Evolutionary conservation across 2,797 vertebrate genomes (phyloP).

Genomic region (Gorsachius magnificus): DNA sequence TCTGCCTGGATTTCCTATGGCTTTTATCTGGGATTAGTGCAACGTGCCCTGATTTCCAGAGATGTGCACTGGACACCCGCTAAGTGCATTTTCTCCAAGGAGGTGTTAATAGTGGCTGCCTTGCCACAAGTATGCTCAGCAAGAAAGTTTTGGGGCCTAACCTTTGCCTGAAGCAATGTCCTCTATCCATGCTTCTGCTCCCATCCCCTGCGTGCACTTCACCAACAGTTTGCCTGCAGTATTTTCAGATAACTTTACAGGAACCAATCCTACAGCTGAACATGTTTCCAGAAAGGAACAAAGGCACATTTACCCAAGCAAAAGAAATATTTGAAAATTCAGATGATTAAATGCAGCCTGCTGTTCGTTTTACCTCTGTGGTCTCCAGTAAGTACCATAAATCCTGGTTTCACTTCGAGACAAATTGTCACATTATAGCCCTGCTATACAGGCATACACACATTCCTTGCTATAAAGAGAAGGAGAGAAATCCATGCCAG

Average conservation of each 20-base stretch:
- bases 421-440: constrained; percentile 55
- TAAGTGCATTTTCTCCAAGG: background rate
- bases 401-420: constrained; percentile 47
- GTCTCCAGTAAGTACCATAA: constrained; percentile 35
- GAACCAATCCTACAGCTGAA: background rate
- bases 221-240: background rate
- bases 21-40: background rate
- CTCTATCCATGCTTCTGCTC: background rate
- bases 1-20: background rate
- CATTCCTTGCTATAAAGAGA: constrained; percentile 63
- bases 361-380: constrained; percentile 47
- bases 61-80: background rate
- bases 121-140: background rate
- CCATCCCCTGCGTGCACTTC: background rate
- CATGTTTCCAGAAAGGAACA: background rate
- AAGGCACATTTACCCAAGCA: constrained; percentile 16
- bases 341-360: constrained; percentile 33
- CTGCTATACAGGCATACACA: constrained; percentile 23
- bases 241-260: background rate
- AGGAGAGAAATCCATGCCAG: constrained; percentile 50
- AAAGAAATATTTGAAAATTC: constrained; percentile 46
- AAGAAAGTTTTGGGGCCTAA: background rate
- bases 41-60: background rate
- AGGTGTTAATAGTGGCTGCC: background rate
- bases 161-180: background rate